Conservation (phyloP, 2,797 vertebrate genomes). For the Myoxocephalus aenaeus region DNA sequence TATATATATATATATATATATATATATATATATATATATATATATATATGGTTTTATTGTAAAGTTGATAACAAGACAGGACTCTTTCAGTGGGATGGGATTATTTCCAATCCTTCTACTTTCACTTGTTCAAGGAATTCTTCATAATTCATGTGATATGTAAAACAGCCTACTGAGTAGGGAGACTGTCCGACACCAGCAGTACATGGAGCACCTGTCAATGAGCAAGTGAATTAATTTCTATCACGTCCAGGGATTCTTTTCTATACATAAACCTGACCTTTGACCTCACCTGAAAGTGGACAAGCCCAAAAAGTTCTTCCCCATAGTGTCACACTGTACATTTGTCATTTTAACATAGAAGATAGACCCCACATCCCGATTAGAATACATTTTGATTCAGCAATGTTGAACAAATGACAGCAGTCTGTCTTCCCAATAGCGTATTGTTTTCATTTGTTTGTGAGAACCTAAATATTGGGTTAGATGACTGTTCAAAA, state of each 20-base stretch:
- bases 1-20: not conserved
- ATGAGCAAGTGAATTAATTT: conserved; percentile 14
- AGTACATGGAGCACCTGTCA: conserved; percentile 14
- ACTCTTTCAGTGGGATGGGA: not conserved
- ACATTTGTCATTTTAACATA: conserved; percentile 4
- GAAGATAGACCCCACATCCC: not conserved
- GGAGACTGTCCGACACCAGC: conserved; percentile 6
- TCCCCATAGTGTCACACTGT: not conserved
- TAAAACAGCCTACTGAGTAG: not conserved
- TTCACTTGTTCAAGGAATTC: conserved; percentile 20
- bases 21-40: not conserved
- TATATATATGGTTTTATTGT: not conserved
- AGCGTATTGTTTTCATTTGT: not conserved
- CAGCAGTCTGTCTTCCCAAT: not conserved
- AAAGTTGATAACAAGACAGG: not conserved
- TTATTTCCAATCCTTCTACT: not conserved
- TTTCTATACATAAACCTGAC: conserved; percentile 18
- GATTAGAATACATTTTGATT: not conserved
- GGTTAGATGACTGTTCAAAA: conserved; percentile 12
- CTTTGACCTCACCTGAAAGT: conserved; percentile 38
- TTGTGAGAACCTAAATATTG: conserved; percentile 11
- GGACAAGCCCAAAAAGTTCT: not conserved
- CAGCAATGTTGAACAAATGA: not conserved
- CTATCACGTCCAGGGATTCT: conserved; percentile 6
- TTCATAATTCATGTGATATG: conserved; percentile 49